phyloP scores from a whole-genome alignment of 2,113 vertebrate genomes.

The Austrofundulus limnaeus region DNA sequence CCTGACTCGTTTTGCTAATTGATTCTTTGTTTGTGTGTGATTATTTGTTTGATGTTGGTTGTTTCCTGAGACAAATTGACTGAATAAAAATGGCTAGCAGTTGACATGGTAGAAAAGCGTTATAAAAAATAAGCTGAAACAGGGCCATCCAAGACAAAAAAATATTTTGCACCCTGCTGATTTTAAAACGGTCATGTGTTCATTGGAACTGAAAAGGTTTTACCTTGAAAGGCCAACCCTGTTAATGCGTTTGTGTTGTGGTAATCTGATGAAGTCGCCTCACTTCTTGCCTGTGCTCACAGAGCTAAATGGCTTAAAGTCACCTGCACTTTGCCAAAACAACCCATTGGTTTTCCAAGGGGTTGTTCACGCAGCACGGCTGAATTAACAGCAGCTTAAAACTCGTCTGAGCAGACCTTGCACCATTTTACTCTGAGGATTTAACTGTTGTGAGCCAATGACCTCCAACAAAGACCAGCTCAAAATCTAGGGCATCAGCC shows the following conservation, averaged over 20 bases:
- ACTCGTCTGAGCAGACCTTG: slow-evolving; percentile 18
- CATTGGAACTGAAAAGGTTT: slow-evolving; percentile 48
- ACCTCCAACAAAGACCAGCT: slow-evolving; percentile 19
- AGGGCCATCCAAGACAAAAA: background rate
- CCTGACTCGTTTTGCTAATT: slow-evolving; percentile 34
- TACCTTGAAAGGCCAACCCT: slow-evolving; percentile 45
- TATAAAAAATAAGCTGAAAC: background rate
- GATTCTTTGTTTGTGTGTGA: slow-evolving; percentile 27
- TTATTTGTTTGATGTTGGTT: slow-evolving; percentile 21
- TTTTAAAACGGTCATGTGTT: too few species aligned
- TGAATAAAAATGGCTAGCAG: background rate
- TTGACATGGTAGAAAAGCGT: background rate
- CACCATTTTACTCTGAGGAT: slow-evolving; percentile 7
- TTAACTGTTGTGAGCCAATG: slow-evolving; percentile 14
- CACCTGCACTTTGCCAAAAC: slow-evolving; percentile 50
- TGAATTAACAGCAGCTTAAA: slow-evolving; percentile 43
- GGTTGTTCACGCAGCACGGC: slow-evolving; percentile 44
- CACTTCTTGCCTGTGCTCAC: slow-evolving; percentile 39
- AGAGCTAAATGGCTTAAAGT: slow-evolving; percentile 61
- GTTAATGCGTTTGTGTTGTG: slow-evolving; percentile 55
- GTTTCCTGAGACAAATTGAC: slow-evolving; percentile 15
- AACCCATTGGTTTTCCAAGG: slow-evolving; percentile 48
- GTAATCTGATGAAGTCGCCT: slow-evolving; percentile 66
- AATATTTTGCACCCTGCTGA: background rate
- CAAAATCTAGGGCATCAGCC: slow-evolving; percentile 48